phyloP scores from a whole-genome alignment of 1,140 invertebrate species.

The Himalopsyche phryganea region DNA sequence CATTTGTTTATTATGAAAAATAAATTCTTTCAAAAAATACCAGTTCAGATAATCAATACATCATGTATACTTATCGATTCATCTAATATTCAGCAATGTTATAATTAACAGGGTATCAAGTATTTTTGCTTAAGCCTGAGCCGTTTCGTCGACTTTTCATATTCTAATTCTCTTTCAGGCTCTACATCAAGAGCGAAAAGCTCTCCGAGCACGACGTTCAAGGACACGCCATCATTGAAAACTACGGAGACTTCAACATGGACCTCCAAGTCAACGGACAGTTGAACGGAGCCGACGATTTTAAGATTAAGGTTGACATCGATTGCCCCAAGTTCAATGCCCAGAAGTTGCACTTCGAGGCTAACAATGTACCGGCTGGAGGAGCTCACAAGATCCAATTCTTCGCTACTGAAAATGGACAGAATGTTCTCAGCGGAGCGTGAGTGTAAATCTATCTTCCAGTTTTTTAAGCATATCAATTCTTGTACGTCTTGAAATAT shows the following conservation, averaged over 20 bases:
- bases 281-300: conserved; percentile 61
- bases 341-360: conserved; percentile 63
- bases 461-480: no score
- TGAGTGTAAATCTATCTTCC: conserved; percentile 35
- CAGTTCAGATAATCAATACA: no score
- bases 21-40: no score
- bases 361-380: conserved; percentile 58
- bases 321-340: conserved; percentile 64
- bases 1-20: no score
- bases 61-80: no score
- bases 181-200: conserved; percentile 52
- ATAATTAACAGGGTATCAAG: no score
- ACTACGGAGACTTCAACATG: conserved; percentile 51
- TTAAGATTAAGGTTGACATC: conserved; percentile 58
- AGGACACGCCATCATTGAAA: conserved; percentile 51
- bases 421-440: conserved; percentile 66
- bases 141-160: no score
- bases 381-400: conserved; percentile 59
- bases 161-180: conserved; percentile 36
- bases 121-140: no score
- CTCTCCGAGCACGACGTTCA: conserved; percentile 52
- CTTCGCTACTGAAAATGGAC: conserved; percentile 58
- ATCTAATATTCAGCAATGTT: no score
- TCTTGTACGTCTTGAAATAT: no score
- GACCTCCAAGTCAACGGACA: conserved; percentile 55